Percentiles rank a stretch among this genome's conserved stretches.
Conservation (phyloP, 1,140 invertebrate species). For the Lepidurus apus region DNA sequence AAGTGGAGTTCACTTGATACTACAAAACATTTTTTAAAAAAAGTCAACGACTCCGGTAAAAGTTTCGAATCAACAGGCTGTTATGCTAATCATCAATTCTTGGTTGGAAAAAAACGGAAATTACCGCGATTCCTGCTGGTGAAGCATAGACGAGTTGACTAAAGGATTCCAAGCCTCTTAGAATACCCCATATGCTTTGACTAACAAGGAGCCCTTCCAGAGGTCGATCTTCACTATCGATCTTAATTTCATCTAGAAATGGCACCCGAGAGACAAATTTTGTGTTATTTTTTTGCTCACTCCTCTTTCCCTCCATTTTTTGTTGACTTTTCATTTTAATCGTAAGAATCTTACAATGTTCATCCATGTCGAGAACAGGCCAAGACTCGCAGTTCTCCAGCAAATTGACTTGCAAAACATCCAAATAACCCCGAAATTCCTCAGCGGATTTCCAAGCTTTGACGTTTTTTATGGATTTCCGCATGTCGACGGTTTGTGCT, state of each 20-base stretch:
- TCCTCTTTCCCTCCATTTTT: constrained; percentile 31
- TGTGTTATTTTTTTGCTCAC: constrained; percentile 13
- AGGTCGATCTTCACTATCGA: constrained; percentile 44
- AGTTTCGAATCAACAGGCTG: background rate
- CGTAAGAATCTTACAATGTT: constrained; percentile 55
- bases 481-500: constrained; percentile 41
- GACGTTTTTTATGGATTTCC: constrained; percentile 39
- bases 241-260: constrained; percentile 47
- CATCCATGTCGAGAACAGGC: constrained; percentile 61
- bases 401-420: constrained; percentile 50
- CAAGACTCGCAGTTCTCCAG: constrained; percentile 51
- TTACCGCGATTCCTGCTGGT: constrained; percentile 47
- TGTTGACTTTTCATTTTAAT: constrained; percentile 24
- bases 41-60: background rate
- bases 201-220: constrained; percentile 42
- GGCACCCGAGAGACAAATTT: constrained; percentile 35
- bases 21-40: constrained; percentile 34
- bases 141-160: constrained; percentile 58
- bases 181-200: constrained; percentile 63
- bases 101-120: constrained; percentile 40
- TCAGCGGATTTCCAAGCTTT: constrained; percentile 40
- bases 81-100: constrained; percentile 13
- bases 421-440: constrained; percentile 45
- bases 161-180: constrained; percentile 73
- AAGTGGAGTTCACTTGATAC: constrained; percentile 48